Evolutionary conservation across 2,797 vertebrate genomes (phyloP).

Genomic region (Acridotheres tristis): DNA sequence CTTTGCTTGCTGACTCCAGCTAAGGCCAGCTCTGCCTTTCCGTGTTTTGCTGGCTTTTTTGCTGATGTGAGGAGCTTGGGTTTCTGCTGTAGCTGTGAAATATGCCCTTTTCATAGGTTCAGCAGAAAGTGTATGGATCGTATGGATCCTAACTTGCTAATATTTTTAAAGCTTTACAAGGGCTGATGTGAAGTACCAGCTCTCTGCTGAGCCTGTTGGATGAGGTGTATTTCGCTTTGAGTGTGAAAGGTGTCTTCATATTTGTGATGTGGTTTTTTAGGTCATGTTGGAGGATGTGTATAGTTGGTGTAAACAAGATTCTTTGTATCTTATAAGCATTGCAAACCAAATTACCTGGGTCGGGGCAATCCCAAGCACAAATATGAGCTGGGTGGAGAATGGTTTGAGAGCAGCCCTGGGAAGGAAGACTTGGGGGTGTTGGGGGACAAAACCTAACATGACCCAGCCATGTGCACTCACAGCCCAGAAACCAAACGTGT

Average conservation of each 20-base stretch:
- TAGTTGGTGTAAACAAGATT: neutral
- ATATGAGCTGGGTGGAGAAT: neutral
- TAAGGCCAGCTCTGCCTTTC: neutral
- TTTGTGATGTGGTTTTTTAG: neutral
- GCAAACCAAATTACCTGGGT: neutral
- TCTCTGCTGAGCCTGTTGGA: neutral
- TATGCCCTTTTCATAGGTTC: neutral
- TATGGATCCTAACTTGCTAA: neutral
- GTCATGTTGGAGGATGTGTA: neutral
- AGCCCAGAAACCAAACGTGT: accelerated
- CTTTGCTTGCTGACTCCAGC: neutral
- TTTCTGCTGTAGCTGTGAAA: constrained; percentile 50
- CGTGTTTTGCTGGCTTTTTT: constrained; percentile 19
- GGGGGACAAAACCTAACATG: neutral
- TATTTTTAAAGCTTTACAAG: neutral
- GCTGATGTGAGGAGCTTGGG: constrained; percentile 6
- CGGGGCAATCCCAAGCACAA: neutral
- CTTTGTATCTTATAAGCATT: neutral
- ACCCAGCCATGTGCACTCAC: accelerated
- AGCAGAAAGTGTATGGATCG: neutral
- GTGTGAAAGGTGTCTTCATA: neutral
- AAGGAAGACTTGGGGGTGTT: neutral
- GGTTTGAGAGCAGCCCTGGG: neutral
- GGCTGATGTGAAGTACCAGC: neutral
- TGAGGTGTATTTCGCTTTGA: neutral